Evolutionary conservation across 2,888 invertebrate genomes (phyloP), one percentile per base, ranked within the genome.

Genomic region (Drosophila prolongata): DNA sequence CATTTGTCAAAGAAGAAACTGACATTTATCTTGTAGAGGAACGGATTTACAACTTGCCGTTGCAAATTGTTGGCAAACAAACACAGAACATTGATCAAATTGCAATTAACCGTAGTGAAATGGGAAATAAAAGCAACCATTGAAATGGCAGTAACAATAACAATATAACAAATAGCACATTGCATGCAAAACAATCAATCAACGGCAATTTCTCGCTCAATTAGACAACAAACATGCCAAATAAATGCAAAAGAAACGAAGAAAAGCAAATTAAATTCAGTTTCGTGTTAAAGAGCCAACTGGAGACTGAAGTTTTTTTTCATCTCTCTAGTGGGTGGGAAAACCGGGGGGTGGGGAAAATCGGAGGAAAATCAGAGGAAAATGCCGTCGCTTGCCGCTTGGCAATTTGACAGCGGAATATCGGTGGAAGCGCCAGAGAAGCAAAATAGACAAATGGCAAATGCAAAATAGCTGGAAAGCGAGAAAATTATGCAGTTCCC

Each of bases 121-220:
- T 47, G 57, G 52, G 37, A 43, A 61, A 62, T 37, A 71, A 55
- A 50, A 42, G 50, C 65, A 52, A 19, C 56, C 34, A 67, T 72
- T 37, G 47, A 49, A 50, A 56, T 70, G 61, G 61, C 66, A 27
- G 60, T 60, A 53, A 74, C 67, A 67, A 55, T 55, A 56, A 55
- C 72, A 58, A 38, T 24, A 59, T 35, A 66, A 68, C 52, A 53
- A 57, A 73, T 64, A 81, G 73, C 72, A 79, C 84, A 85, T 89
- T 76, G 79, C 80, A 81, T 81, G 90, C 79, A 84, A 90, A 89
- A 78, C 90, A 91, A 90, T 90, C 90, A 90, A 90, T 90, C 90
- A 91, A 80, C 91, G 80, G 85, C 90, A 90, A 90, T 90, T 90
- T 91, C 87, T 87, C 91, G 90, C 91, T 90, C 90, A 91, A 91